Percentiles rank a stretch among this genome's conserved stretches.
Evolutionary conservation across 2,113 vertebrate genomes (phyloP).

Genomic region (Arenaria interpres): DNA sequence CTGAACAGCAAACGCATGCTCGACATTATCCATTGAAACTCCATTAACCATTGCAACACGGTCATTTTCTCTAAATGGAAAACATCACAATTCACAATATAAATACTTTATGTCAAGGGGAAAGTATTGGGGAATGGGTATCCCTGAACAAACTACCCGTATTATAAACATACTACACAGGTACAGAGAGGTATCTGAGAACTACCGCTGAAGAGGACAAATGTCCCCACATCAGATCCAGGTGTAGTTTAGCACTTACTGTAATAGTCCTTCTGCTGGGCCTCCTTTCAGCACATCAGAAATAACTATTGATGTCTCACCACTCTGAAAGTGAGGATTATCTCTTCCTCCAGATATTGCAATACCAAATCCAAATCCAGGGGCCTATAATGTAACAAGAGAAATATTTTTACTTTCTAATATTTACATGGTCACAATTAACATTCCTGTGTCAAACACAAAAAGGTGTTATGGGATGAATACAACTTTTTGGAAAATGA

Average conservation of each 20-base stretch:
- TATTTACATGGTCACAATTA: background rate
- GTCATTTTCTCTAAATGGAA: constrained; percentile 90
- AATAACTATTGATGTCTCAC: constrained; percentile 98
- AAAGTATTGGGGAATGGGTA: background rate
- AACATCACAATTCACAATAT: background rate
- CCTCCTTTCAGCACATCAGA: constrained; percentile 98
- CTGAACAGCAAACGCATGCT: constrained; percentile 97
- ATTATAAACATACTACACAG: background rate
- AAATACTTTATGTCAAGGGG: background rate
- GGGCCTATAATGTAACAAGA: constrained; percentile 77
- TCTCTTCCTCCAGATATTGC: constrained; percentile 98
- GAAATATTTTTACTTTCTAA: background rate
- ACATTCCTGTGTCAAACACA: background rate
- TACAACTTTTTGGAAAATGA: background rate
- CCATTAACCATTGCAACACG: constrained; percentile 98
- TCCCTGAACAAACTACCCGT: background rate
- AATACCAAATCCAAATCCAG: constrained; percentile 98
- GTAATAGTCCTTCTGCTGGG: constrained; percentile 94
- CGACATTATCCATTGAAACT: constrained; percentile 99
- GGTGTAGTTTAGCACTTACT: constrained; percentile 80
- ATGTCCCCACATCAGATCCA: background rate
- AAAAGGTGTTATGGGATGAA: background rate
- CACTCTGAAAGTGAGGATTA: constrained; percentile 99
- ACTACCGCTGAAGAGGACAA: background rate
- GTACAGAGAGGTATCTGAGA: background rate